A percentile compares a stretch with the other conserved stretches of the same genome.
phyloP scores from a whole-genome alignment of 2,888 invertebrate genomes.

The Cremastobaeus sp. region DNA sequence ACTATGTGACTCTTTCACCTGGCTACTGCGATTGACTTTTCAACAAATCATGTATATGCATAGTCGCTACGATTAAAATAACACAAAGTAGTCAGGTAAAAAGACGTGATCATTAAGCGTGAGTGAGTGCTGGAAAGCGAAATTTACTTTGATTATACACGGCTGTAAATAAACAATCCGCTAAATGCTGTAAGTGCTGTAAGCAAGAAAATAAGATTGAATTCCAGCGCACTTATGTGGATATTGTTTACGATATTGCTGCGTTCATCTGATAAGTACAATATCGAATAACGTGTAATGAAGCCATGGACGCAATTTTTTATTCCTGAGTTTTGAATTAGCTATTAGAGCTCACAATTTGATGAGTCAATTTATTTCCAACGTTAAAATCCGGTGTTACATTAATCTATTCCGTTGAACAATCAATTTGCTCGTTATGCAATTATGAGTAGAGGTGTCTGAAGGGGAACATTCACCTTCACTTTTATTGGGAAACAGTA shows the following conservation, averaged over 20 bases:
- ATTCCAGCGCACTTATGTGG: constrained; percentile 41
- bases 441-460: too few relatives aligned
- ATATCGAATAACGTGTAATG: neutral
- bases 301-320: too few relatives aligned
- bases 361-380: too few relatives aligned
- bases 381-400: too few relatives aligned
- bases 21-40: neutral
- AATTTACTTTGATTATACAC: constrained; percentile 1
- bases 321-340: too few relatives aligned
- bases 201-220: constrained; percentile 33
- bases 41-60: neutral
- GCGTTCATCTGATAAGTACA: neutral
- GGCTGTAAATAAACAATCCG: constrained; percentile 19
- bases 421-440: too few relatives aligned
- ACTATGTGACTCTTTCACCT: neutral
- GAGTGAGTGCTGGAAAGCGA: too few relatives aligned
- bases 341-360: too few relatives aligned
- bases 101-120: too few relatives aligned
- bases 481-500: too few relatives aligned
- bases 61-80: neutral
- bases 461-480: too few relatives aligned
- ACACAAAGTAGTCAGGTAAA: neutral
- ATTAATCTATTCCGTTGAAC: too few relatives aligned
- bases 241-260: constrained; percentile 38
- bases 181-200: constrained; percentile 17